Conservation (phyloP, 1,140 invertebrate species). For the Lordiphosa collinella region DNA sequence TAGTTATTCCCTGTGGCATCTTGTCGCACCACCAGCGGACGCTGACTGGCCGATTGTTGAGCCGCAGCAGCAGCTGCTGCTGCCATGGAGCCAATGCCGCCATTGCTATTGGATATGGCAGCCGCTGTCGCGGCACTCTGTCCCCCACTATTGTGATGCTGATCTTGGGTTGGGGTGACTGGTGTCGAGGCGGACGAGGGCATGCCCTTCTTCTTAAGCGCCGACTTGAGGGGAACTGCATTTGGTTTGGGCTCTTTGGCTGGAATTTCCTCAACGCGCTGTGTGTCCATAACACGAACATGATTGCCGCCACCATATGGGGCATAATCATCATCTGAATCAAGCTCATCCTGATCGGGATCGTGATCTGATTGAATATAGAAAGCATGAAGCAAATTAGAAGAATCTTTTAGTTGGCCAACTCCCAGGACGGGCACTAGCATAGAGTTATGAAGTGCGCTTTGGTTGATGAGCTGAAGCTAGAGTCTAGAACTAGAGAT, state of each 20-base stretch:
- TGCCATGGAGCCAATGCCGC: slow-evolving; percentile 64
- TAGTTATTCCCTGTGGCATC: slow-evolving; percentile 82
- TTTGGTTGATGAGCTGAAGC: slow-evolving; percentile 29
- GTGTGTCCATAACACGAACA: slow-evolving; percentile 87
- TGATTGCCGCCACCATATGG: slow-evolving; percentile 80
- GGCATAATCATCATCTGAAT: slow-evolving; percentile 80
- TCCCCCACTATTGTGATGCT: slow-evolving; percentile 47
- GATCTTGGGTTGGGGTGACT: slow-evolving; percentile 88
- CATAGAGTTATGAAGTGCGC: slow-evolving; percentile 71
- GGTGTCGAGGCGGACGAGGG: slow-evolving; percentile 79
- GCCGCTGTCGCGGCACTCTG: slow-evolving; percentile 44
- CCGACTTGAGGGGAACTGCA: slow-evolving; percentile 93
- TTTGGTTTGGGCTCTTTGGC: slow-evolving; percentile 93
- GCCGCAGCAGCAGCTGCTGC: slow-evolving; percentile 63
- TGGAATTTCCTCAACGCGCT: slow-evolving; percentile 92
- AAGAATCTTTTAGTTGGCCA: too few species aligned
- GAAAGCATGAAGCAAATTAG: too few species aligned
- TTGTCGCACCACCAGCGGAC: slow-evolving; percentile 85
- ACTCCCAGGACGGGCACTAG: slow-evolving; percentile 29
- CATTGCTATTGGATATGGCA: slow-evolving; percentile 63
- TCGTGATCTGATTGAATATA: slow-evolving; percentile 60
- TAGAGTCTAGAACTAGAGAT: not conserved
- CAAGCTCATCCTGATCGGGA: slow-evolving; percentile 81
- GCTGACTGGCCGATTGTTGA: slow-evolving; percentile 66
- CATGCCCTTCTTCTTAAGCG: slow-evolving; percentile 89